A percentile compares a stretch with the other conserved stretches of the same genome.
Evolutionary conservation across 53 echinoderm and acorn worm species (phyloP).

Genomic region (Henricia sp.): DNA sequence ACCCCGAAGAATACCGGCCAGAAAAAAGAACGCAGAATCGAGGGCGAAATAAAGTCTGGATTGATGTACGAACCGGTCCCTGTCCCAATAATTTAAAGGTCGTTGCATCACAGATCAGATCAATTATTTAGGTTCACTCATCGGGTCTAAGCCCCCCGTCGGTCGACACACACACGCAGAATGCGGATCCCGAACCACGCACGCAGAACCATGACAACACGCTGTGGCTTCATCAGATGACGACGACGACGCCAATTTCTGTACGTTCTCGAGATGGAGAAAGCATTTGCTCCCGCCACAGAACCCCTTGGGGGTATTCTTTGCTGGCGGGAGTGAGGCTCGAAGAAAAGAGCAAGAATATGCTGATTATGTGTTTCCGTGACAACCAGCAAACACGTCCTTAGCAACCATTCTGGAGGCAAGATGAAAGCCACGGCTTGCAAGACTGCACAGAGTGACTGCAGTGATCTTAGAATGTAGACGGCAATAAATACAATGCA

Average conservation of each 20-base stretch:
- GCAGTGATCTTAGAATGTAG: constrained; percentile 7
- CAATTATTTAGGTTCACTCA: constrained; percentile 30
- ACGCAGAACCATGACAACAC: constrained; percentile 46
- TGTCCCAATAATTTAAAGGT: constrained; percentile 44
- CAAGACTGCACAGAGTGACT: not conserved
- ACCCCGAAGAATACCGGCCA: constrained; percentile 11
- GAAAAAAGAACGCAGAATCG: constrained; percentile 10
- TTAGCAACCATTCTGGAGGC: constrained; percentile 49
- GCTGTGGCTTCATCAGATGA: too few species aligned
- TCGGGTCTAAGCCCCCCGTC: not conserved
- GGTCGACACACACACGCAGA: not conserved
- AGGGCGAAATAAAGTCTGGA: not conserved
- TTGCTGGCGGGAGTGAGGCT: not conserved
- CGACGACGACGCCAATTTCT: not conserved
- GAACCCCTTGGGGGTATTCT: constrained; percentile 30
- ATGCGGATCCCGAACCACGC: too few species aligned
- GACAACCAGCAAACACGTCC: constrained; percentile 60
- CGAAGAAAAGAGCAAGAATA: constrained; percentile 42
- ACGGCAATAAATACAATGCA: too few species aligned
- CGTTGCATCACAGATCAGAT: constrained; percentile 44
- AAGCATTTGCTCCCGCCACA: not conserved
- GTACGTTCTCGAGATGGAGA: too few species aligned
- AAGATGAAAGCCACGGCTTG: not conserved
- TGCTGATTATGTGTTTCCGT: constrained; percentile 59
- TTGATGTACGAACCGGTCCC: not conserved